Base-by-base conservation (phyloP, 1,140 invertebrate species). In the Euwallacea fornicatus region DNA sequence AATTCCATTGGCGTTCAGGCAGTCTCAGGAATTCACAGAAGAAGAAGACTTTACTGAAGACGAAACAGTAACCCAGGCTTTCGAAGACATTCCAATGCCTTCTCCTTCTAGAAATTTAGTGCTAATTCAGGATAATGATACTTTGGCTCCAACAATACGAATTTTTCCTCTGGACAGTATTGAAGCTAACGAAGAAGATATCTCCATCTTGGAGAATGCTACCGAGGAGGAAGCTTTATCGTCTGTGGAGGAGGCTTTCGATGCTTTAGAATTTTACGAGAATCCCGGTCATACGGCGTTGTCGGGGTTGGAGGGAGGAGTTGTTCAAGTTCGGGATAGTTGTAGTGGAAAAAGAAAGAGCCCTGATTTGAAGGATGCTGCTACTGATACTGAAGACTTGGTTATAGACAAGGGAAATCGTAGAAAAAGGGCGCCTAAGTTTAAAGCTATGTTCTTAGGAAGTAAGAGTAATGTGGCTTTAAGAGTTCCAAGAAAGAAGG, bases 321-420 rank as follows among this genome's bases (percentile, higher is more conserved):
- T 74, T n/a, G 69, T 82, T 10, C 67, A 71, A 70, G 61, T 74
- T 43, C 59, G 61, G 50, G 71, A 82, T 79, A 69, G 59, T 63
- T 10, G 46, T 70, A 41, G 62, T 41, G 67, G 21, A 50, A 2
- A 7, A 2, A 42, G n/a, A 44, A 66, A 59, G 6, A 41, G 33
- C 33, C 44, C 21, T 9, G 42, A 21, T 11, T 42, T 15, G 3
- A 82, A 82, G 63, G 80, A 81, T 0, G 50, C 55, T 8, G 65
- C 83, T 0, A 86, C 84, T 13, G 85, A 86, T 74, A 84, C 84
- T 0, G 85, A 86, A 77, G 85, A 86, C 60, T 77, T 86, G 42
- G 78, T 81, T 65, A 67, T 84, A 16, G 77, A 78, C 8, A 78
- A 75, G 42, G 68, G 59, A 13, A 64, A 61, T 3, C 75, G 65